Percentiles rank a stretch among this genome's conserved stretches.
phyloP scores from a whole-genome alignment of 2,888 invertebrate species.

The Diabrotica balteata region DNA sequence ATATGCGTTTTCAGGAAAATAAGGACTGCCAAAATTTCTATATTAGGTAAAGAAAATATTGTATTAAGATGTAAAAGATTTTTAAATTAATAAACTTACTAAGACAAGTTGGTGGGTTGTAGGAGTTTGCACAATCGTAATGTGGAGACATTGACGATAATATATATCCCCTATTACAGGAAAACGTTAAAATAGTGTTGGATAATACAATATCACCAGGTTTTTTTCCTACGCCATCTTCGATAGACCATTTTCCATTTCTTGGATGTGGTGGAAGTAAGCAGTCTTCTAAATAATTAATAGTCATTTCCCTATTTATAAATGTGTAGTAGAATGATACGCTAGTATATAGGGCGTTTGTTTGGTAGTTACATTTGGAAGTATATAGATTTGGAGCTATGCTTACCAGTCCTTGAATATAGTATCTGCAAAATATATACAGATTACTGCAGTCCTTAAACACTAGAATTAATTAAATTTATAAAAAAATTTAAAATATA shows the following conservation, averaged over 20 bases:
- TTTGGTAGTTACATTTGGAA: conserved; percentile 30
- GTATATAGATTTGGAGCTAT: conserved; percentile 26
- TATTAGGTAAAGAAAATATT: too few species aligned
- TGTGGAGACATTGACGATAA: conserved; percentile 17
- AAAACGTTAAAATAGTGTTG: conserved; percentile 25
- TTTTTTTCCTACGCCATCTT: conserved; percentile 8
- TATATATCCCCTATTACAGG: conserved; percentile 29
- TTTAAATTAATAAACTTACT: conserved; percentile 8
- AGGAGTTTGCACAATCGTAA: conserved; percentile 23
- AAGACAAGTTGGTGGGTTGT: conserved; percentile 22
- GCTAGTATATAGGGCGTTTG: conserved; percentile 36
- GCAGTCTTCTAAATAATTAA: conserved; percentile 35
- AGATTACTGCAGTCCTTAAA: too few species aligned
- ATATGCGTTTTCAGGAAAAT: too few species aligned
- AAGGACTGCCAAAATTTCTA: too few species aligned
- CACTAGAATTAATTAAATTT: too few species aligned
- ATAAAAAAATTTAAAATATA: too few species aligned
- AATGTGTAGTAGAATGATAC: conserved; percentile 33
- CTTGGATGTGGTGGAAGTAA: conserved; percentile 31
- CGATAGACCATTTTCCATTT: conserved; percentile 30
- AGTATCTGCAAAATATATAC: conserved; percentile 20
- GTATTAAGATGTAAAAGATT: too few species aligned
- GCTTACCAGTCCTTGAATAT: conserved; percentile 38
- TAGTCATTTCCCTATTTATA: conserved; percentile 28
- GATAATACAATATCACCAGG: conserved; percentile 27